phyloP scores from a whole-genome alignment of 2,113 vertebrate genomes.

The Centrocercus urophasianus region DNA sequence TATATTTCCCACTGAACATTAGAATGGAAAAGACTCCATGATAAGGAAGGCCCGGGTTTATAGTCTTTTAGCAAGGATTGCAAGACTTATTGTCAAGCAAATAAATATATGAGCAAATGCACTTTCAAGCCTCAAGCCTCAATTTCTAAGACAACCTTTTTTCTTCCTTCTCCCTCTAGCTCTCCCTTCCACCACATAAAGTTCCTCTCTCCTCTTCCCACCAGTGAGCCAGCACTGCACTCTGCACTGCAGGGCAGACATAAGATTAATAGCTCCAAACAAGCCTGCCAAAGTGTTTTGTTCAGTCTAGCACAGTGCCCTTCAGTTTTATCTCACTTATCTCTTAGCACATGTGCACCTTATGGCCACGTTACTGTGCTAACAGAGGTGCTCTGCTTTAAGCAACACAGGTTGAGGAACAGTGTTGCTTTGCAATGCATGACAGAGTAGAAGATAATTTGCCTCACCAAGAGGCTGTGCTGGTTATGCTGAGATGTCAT shows the following conservation, averaged over 20 bases:
- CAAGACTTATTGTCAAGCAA: not conserved
- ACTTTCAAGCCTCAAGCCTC: not conserved
- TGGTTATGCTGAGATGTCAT: not conserved
- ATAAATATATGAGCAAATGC: not conserved
- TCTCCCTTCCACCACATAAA: fast-evolving
- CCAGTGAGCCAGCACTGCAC: not conserved
- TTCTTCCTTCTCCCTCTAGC: not conserved
- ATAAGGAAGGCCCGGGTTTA: not conserved
- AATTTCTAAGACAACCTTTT: not conserved
- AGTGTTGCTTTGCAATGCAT: not conserved
- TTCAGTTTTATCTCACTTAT: not conserved
- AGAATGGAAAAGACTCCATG: not conserved
- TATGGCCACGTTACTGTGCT: not conserved
- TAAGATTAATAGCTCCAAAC: not conserved
- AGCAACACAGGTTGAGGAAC: not conserved
- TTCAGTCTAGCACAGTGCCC: not conserved
- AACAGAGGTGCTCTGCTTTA: not conserved
- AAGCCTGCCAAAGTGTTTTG: fast-evolving
- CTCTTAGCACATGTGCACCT: not conserved
- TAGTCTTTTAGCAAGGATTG: not conserved
- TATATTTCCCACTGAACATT: too few species aligned
- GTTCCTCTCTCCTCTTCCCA: not conserved
- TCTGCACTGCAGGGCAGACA: not conserved
- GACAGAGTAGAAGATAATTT: not conserved
- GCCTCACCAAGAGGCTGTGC: fast-evolving